Evolutionary conservation across 1,140 invertebrate species (phyloP).

Genomic region (Orchesella cincta): DNA sequence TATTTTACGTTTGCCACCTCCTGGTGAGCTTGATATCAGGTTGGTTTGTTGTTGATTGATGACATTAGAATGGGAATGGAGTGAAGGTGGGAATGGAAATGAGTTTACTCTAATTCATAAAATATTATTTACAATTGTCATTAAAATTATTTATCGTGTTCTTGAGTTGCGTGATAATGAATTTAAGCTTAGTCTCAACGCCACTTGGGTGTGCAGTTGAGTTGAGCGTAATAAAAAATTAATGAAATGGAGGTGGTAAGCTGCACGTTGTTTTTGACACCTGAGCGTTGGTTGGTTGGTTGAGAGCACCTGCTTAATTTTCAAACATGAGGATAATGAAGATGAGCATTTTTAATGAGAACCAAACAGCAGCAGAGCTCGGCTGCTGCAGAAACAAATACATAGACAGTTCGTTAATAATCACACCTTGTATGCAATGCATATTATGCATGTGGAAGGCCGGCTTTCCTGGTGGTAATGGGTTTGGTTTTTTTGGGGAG

Average conservation of each 20-base stretch:
- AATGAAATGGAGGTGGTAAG: conserved; percentile 22
- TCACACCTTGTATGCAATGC: too few species aligned
- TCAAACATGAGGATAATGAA: conserved; percentile 26
- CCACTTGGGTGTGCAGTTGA: neutral
- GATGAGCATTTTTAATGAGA: conserved; percentile 20
- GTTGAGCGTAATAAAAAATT: conserved; percentile 11
- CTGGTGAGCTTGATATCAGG: too few species aligned
- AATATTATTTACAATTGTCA: conserved; percentile 1
- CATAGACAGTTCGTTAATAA: neutral
- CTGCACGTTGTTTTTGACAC: conserved; percentile 23
- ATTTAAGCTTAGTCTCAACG: neutral
- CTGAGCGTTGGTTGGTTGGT: neutral
- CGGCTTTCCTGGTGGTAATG: neutral
- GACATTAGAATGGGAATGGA: neutral
- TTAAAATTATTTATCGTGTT: conserved; percentile 24
- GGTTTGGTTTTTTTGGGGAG: conserved; percentile 7
- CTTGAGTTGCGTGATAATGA: conserved; percentile 23
- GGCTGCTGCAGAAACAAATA: neutral
- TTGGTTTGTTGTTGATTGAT: neutral
- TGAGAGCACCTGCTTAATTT: conserved; percentile 6
- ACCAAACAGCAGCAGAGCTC: neutral
- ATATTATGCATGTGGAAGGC: neutral
- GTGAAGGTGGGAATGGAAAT: neutral
- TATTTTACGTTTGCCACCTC: too few species aligned
- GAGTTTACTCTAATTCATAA: neutral